phyloP scores from a whole-genome alignment of 2,797 vertebrate species.

The Enteromius treurensis region DNA sequence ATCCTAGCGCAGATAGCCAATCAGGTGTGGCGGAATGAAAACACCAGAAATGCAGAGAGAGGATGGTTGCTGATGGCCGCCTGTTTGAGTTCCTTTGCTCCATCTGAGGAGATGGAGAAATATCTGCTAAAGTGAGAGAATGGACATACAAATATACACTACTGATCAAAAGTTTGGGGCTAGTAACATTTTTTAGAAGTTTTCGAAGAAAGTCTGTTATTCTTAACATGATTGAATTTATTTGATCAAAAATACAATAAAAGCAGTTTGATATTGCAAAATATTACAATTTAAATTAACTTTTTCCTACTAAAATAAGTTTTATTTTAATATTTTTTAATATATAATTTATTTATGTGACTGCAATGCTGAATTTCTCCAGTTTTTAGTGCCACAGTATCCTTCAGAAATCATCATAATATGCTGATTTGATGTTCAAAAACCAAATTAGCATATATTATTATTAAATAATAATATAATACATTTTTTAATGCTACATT shows the following conservation, averaged over 20 bases:
- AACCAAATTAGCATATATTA: neutral
- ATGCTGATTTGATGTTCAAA: neutral
- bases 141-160: neutral
- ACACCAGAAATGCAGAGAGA: slow-evolving; percentile 86
- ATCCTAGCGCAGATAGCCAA: slow-evolving; percentile 91
- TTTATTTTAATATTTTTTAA: neutral
- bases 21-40: slow-evolving; percentile 86
- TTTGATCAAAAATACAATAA: neutral
- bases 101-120: slow-evolving; percentile 85
- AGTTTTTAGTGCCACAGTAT: neutral
- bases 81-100: slow-evolving; percentile 87
- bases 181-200: too few relatives aligned
- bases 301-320: too few relatives aligned
- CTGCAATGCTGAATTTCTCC: neutral
- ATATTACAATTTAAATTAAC: neutral
- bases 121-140: slow-evolving; percentile 90
- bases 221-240: neutral
- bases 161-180: neutral
- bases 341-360: neutral
- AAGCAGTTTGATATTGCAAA: neutral
- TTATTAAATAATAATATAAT: neutral
- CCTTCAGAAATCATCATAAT: neutral
- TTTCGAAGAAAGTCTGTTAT: neutral
- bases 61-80: slow-evolving; percentile 93
- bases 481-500: neutral